Percentiles rank a stretch among this genome's conserved stretches.
Conservation (phyloP, 1,140 invertebrate species). For the Papilio dardanus region DNA sequence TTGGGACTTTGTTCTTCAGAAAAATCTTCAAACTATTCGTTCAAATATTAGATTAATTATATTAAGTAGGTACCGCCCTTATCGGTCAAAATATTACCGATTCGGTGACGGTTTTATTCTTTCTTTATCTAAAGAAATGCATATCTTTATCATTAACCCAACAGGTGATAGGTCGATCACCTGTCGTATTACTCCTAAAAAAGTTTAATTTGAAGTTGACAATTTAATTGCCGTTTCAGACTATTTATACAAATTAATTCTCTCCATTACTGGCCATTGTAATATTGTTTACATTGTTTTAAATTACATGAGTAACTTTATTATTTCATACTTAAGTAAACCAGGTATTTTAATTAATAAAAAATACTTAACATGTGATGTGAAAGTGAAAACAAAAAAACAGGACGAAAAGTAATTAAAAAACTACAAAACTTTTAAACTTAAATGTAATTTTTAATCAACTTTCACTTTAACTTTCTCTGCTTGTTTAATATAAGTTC, state of each 20-base stretch:
- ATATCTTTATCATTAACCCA: background rate
- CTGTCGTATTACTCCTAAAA: background rate
- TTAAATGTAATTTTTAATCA: background rate
- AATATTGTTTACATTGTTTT: background rate
- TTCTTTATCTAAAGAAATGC: background rate
- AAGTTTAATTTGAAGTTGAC: background rate
- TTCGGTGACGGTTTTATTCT: background rate
- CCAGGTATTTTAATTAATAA: background rate
- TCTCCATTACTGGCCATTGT: background rate
- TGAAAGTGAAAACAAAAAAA: background rate
- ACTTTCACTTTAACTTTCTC: conserved; percentile 6
- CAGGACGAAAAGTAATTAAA: background rate
- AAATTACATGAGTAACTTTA: background rate
- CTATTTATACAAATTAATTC: background rate
- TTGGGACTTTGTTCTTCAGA: too few relatives aligned
- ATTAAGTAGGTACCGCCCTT: background rate
- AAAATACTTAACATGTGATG: background rate
- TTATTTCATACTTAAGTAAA: too few relatives aligned
- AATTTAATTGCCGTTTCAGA: background rate
- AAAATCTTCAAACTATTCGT: too few relatives aligned
- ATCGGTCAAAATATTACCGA: background rate
- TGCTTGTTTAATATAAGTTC: background rate
- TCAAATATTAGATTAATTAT: too few relatives aligned
- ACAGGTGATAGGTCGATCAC: background rate
- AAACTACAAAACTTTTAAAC: too few relatives aligned